Base-by-base conservation (phyloP, 1,140 invertebrate genomes). In the Calliphora vicina region DNA sequence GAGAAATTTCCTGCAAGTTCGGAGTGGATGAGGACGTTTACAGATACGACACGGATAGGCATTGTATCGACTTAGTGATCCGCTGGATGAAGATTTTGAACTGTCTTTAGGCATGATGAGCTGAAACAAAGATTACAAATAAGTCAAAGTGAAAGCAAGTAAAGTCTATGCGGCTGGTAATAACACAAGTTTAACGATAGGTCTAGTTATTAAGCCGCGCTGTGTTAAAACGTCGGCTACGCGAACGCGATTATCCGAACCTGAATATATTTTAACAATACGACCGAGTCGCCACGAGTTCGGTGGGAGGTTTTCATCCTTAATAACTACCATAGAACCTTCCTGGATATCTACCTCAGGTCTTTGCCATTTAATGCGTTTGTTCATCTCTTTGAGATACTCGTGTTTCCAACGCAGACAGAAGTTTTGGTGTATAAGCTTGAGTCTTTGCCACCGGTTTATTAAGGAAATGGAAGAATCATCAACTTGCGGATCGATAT, bases 371-470 rank as follows among this genome's bases (percentile, higher is more conserved):
- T 86, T 86, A 23, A 17, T 17, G 29, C 84, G 80, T 29, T 80
- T 35, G 43, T 85, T 82, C 23, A 86, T 78, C n/a, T 78, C 72
- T 25, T 82, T 61, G 13, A 87, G 74, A 43, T 86, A 87, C 57
- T 87, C 85, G 29, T 73, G 76, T 3, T 80, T 57, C 84, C 85
- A 87, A 6, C 84, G 45, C 20, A 67, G 74, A 83, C 84, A 86
- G 29, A 86, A 86, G 29, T 85, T 26, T 27, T 83, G 84, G 15
- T 78, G 35, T 15, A 78, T 10, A 17, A 35, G 12, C 23, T 78
- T 78, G 9, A 78, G 43, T 35, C 29, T 26, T 78, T 78, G 74
- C 74, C 74, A 78, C 17, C 74, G 26, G 29, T 78, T 78, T 9
- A 78, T 23, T 35, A 78, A 1, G 74, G 71, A 72, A 26, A 72